These are phyloP conservation scores for Hirtodrosophila trivittata DNA, from an alignment of 2,888 invertebrate genomes.

Conservation along the genomic window DNA sequence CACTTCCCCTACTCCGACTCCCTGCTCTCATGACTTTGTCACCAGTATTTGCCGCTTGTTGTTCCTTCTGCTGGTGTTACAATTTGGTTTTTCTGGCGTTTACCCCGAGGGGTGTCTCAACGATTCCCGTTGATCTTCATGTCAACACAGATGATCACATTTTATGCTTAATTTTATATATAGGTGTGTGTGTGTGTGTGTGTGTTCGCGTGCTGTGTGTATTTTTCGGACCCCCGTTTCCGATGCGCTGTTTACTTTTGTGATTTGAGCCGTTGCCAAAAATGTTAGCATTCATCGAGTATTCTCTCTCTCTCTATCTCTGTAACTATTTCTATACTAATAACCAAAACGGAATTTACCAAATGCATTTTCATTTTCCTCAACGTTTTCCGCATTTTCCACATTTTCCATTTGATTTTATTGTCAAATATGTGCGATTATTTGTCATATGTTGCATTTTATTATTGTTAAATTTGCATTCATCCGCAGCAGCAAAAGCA, in stretches of 20 bases:
- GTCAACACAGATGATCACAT: constrained; percentile 84
- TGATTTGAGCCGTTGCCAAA: constrained; percentile 44
- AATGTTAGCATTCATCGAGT: constrained; percentile 36
- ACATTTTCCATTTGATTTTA: constrained; percentile 62
- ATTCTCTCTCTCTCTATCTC: constrained; percentile 24
- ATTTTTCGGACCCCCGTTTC: constrained; percentile 9
- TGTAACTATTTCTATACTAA: constrained; percentile 11
- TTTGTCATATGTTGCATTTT: constrained; percentile 78
- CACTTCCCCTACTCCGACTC: constrained; percentile 11
- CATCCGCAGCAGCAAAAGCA: constrained; percentile 14
- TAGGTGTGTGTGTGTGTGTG: neutral
- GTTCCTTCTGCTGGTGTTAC: constrained; percentile 65
- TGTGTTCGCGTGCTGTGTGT: neutral
- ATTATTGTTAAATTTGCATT: constrained; percentile 77
- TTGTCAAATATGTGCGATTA: constrained; percentile 77
- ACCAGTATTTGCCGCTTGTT: constrained; percentile 31
- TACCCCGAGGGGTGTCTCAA: constrained; percentile 49
- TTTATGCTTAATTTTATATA: constrained; percentile 72
- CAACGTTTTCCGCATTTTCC: constrained; percentile 39
- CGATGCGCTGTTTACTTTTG: constrained; percentile 61
- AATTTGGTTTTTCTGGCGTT: constrained; percentile 62
- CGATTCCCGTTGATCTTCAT: constrained; percentile 80
- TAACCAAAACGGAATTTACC: constrained; percentile 15
- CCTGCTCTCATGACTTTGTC: constrained; percentile 10
- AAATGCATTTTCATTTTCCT: constrained; percentile 30